Percentiles rank a stretch among this genome's conserved stretches.
phyloP scores from a whole-genome alignment of 2,113 vertebrate species.

The Amia ocellicauda region DNA sequence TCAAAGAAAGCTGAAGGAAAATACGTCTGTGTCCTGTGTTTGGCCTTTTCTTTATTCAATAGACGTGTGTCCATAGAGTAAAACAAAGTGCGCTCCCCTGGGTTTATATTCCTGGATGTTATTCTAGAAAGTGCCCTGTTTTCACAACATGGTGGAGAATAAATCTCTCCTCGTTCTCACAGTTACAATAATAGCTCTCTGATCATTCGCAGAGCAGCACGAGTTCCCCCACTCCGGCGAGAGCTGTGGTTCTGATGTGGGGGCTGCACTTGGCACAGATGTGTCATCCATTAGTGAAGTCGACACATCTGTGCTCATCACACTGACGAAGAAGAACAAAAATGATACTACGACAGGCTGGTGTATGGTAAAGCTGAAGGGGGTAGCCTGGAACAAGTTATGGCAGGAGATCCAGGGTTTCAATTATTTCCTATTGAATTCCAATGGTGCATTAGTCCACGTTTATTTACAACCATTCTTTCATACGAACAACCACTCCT shows the following conservation, averaged over 20 bases:
- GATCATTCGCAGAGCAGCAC: neutral
- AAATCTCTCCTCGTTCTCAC: constrained; percentile 8
- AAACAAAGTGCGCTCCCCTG: neutral
- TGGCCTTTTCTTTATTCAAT: neutral
- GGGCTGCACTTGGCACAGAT: neutral
- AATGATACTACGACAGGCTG: no score
- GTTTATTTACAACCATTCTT: neutral
- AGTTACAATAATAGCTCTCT: neutral
- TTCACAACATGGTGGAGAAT: neutral
- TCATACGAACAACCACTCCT: neutral
- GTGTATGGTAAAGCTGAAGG: neutral
- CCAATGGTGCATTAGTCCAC: neutral
- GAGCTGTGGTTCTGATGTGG: neutral
- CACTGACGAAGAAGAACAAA: no score
- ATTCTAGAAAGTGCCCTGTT: neutral
- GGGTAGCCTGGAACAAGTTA: no score
- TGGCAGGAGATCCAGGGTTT: no score
- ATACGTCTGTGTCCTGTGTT: neutral
- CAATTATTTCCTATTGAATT: no score
- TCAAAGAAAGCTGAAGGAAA: neutral
- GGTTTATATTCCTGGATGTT: neutral
- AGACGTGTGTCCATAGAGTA: neutral
- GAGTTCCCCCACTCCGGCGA: neutral
- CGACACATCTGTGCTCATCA: neutral
- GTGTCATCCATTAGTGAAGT: neutral